These are phyloP conservation scores for Palaemon carinicauda DNA, from an alignment of 1,140 invertebrate species.

Conservation along the genomic window DNA sequence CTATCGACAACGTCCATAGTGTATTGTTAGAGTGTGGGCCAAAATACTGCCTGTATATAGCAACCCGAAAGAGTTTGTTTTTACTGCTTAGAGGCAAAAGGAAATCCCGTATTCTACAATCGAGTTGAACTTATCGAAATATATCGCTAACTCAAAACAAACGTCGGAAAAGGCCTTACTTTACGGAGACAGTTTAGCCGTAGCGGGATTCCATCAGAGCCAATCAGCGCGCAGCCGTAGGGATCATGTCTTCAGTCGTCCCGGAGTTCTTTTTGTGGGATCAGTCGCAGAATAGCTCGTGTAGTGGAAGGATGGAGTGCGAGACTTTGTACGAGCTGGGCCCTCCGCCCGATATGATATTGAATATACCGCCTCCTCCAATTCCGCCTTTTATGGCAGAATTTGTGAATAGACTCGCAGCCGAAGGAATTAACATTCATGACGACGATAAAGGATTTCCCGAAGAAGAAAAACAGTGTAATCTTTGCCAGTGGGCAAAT, in stretches of 20 bases:
- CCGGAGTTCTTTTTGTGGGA: conserved; percentile 54
- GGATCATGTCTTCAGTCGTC: conserved; percentile 50
- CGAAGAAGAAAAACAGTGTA: conserved; percentile 59
- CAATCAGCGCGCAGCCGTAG: conserved; percentile 39
- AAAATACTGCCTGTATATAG: neutral
- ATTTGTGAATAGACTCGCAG: conserved; percentile 51
- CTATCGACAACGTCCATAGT: neutral
- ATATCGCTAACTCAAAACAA: neutral
- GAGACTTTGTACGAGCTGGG: conserved; percentile 69
- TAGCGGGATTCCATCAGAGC: conserved; percentile 24
- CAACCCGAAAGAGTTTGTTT: too few relatives aligned
- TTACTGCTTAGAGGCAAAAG: too few relatives aligned
- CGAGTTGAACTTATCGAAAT: too few relatives aligned
- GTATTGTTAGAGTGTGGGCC: neutral
- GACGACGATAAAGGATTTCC: neutral
- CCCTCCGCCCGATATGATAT: conserved; percentile 81
- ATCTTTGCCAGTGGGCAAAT: conserved; percentile 67
- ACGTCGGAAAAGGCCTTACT: conserved; percentile 21
- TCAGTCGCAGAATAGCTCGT: conserved; percentile 50
- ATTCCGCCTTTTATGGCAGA: conserved; percentile 75
- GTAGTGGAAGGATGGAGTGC: conserved; percentile 59
- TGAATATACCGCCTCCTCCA: conserved; percentile 82
- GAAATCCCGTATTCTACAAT: too few relatives aligned
- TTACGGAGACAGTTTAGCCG: neutral
- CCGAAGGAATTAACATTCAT: conserved; percentile 48